A percentile compares a stretch with the other conserved stretches of the same genome.
Evolutionary conservation across 2,888 invertebrate species (phyloP).

Genomic region (Strigamia maritima): DNA sequence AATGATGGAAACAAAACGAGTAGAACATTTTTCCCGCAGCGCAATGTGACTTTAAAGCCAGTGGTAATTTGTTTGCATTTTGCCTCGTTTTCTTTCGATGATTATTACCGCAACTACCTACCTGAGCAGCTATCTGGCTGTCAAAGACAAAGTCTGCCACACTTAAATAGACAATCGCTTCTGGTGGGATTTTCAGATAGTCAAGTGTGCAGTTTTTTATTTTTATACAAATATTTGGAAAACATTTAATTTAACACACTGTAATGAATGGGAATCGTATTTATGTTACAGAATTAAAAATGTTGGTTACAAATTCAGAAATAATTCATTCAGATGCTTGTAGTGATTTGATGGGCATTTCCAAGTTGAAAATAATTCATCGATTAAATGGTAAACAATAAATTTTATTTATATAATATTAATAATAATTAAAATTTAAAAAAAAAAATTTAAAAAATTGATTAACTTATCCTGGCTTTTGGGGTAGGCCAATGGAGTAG

Average conservation of each 20-base stretch:
- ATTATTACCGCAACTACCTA: not conserved
- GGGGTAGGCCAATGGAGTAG: no score
- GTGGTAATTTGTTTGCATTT: slow-evolving; percentile 1
- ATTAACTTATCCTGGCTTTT: no score
- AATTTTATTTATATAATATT: no score
- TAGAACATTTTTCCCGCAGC: not conserved
- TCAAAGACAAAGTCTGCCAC: not conserved
- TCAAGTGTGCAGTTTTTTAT: not conserved
- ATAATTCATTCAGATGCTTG: no score
- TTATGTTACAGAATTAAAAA: not conserved
- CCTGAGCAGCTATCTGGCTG: not conserved
- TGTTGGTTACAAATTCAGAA: no score
- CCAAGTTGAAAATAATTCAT: no score
- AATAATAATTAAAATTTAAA: no score
- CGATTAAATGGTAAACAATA: no score
- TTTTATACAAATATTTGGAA: not conserved
- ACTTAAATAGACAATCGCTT: not conserved
- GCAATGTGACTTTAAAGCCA: not conserved
- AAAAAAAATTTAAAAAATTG: no score
- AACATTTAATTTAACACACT: not conserved
- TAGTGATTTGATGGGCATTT: no score
- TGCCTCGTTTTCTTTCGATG: not conserved
- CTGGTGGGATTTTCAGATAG: not conserved
- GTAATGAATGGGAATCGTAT: not conserved
- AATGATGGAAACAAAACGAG: not conserved